Evolutionary conservation across 1,140 invertebrate species (phyloP).

Genomic region (Camponotus floridanus): DNA sequence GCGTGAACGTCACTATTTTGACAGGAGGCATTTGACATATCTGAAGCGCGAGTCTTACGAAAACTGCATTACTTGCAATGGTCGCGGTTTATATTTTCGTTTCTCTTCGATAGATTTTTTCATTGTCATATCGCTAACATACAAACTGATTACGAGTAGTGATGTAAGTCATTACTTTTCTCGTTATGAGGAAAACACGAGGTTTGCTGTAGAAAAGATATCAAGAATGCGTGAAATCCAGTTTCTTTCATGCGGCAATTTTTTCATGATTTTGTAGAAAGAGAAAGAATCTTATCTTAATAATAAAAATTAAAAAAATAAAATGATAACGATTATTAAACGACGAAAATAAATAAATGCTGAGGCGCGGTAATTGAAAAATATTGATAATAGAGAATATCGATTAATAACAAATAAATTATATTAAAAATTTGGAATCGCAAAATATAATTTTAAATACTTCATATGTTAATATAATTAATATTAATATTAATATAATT

Average conservation of each 20-base stretch:
- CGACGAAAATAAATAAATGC: too few species aligned
- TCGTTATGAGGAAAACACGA: neutral
- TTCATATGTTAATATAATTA: too few species aligned
- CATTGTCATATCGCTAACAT: neutral
- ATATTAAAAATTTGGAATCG: too few species aligned
- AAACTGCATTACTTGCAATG: neutral
- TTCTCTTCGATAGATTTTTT: neutral
- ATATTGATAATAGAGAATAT: too few species aligned
- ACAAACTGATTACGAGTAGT: neutral
- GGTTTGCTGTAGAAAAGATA: neutral
- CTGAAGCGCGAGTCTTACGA: neutral
- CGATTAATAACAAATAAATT: too few species aligned
- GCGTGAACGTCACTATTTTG: neutral
- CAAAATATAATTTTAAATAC: too few species aligned
- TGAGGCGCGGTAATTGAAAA: too few species aligned
- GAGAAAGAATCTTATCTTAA: neutral
- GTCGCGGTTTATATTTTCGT: neutral
- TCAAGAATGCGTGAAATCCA: neutral
- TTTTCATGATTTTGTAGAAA: neutral
- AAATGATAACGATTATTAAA: too few species aligned
- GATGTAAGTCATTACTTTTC: neutral
- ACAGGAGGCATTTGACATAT: neutral
- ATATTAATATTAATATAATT: too few species aligned
- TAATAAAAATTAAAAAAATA: too few species aligned
- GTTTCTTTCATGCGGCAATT: neutral